Evolutionary conservation across 1,140 invertebrate genomes (phyloP), one percentile per base, ranked within the genome.

Genomic region (Caenorhabditis briggsae): DNA sequence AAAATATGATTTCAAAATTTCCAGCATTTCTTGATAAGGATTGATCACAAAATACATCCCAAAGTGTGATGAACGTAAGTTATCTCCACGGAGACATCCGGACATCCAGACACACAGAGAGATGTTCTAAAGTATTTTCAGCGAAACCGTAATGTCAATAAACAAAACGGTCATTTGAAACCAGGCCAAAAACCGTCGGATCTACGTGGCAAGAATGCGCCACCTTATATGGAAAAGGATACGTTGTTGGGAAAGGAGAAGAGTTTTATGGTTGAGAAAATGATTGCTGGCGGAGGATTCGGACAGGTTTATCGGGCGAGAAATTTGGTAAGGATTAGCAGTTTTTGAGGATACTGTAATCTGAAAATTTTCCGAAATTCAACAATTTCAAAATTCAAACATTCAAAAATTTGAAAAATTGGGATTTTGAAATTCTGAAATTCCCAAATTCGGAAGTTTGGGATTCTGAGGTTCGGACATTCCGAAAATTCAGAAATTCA

Each of bases 271-370:
- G 50, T 87, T 3, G 83, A 82, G 23, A 65, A 58, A 70, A 82
- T 88, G 88, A 88, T 88, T 23, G 88, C 88, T 43, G 88, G 86
- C 8, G 88, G 88, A 56, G 88, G 88, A n/a, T 88, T 88, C 55
- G 88, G 88, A 33, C 88, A 88, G 41, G 89, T 88, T 23, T 88
- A 83, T 55, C 33, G 78, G 23, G 88, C 88, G 20, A 82, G 23
- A n/a, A 78, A 78, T 25, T 50, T 50, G 43, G 70, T 78, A 23
- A 20, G 70, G 33, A 33, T 33, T 33, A 33, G 33, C 33, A 33
- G 33, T 33, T 33, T 33, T 33, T 33, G 33, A 3, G 33, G 33
- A 33, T 33, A 33, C 33, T 33, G 33, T 33, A 33, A 33, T 33
- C 3, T 33, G 33, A 33, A 33, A 33, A 33, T 2, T 33, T 33